Conservation (phyloP, 64 coral and sea anemone species). For the Actinia equina region DNA sequence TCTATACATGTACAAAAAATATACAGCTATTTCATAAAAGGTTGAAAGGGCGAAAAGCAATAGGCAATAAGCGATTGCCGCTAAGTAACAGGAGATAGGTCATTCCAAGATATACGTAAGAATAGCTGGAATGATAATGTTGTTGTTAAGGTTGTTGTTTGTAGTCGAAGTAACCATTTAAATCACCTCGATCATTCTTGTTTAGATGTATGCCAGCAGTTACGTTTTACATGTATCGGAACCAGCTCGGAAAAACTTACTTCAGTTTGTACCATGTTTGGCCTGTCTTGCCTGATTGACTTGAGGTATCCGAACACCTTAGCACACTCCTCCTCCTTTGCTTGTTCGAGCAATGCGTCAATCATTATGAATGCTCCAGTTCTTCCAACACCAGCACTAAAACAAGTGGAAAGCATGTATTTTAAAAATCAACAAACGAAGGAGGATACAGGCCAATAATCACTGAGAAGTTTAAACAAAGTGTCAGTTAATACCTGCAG, state of each 20-base stretch:
- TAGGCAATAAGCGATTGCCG: too few relatives aligned
- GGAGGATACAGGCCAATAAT: not conserved
- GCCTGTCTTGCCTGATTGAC: constrained; percentile 31
- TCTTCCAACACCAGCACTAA: constrained; percentile 67
- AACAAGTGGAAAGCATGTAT: not conserved
- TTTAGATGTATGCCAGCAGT: not conserved
- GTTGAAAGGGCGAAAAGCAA: too few relatives aligned
- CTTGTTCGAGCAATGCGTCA: constrained; percentile 67
- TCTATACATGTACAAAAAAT: too few relatives aligned
- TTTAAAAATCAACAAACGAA: constrained; percentile 1
- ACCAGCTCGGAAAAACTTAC: not conserved
- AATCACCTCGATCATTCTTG: not conserved
- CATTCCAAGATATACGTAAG: too few relatives aligned
- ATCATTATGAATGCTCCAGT: constrained; percentile 60
- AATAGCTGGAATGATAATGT: too few relatives aligned
- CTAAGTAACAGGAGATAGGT: too few relatives aligned
- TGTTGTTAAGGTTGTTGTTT: too few relatives aligned
- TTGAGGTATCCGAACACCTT: constrained; percentile 42
- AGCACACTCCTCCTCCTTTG: constrained; percentile 24
- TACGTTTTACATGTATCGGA: too few relatives aligned
- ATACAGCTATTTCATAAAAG: too few relatives aligned
- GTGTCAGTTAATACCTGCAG: constrained; percentile 45
- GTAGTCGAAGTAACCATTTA: too few relatives aligned
- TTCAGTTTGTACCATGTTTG: constrained; percentile 58
- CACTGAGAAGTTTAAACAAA: not conserved